Conservation (phyloP, 1,140 invertebrate species). For the Thaumetopoea pityocampa region DNA sequence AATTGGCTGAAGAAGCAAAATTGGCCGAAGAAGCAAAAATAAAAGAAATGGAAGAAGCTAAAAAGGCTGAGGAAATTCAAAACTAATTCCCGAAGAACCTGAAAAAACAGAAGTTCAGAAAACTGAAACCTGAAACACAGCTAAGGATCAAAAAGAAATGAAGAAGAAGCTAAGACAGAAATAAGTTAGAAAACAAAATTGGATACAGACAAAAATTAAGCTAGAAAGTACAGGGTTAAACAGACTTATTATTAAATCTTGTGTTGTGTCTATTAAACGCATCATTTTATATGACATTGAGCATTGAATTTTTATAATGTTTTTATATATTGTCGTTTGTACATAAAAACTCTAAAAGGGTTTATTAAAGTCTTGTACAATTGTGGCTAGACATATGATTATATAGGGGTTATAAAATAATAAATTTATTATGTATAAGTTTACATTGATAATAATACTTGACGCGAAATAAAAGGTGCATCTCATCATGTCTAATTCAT, state of each 20-base stretch:
- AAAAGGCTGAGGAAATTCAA: too few species aligned
- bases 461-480: constrained; percentile 7
- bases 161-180: background rate
- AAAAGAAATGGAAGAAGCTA: constrained; percentile 63
- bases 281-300: too few species aligned
- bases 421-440: constrained; percentile 1
- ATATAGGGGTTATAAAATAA: constrained; percentile 11
- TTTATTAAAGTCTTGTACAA: background rate
- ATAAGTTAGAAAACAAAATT: constrained; percentile 2
- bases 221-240: constrained; percentile 65
- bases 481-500: too few species aligned
- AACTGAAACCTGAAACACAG: too few species aligned
- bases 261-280: too few species aligned
- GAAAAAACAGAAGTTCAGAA: too few species aligned
- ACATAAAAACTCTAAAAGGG: constrained; percentile 13
- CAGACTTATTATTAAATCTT: too few species aligned
- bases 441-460: background rate
- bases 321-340: constrained; percentile 10
- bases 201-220: constrained; percentile 40
- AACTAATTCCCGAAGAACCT: too few species aligned
- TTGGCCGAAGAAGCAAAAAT: constrained; percentile 35
- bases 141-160: too few species aligned
- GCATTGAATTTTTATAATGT: constrained; percentile 7
- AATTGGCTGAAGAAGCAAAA: constrained; percentile 3
- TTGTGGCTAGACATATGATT: constrained; percentile 7